Base-by-base conservation (phyloP, 2,888 invertebrate species). In the Sinohyriopsis cumingii region DNA sequence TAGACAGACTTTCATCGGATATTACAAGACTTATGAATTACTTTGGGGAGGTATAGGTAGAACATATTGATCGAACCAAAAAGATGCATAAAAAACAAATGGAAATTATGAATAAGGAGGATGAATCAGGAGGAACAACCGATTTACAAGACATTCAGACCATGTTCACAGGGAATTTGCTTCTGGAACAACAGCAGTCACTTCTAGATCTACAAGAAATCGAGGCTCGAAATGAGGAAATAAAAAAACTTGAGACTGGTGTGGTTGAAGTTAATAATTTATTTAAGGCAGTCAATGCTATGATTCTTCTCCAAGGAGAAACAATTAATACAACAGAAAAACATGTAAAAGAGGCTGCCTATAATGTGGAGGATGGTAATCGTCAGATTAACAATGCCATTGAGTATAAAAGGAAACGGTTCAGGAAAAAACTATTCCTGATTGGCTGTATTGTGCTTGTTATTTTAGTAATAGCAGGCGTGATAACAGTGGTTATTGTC, bases 251-350 rank as follows among this genome's bases (percentile, higher is more conserved):
- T 33, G 86, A 86, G 76, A 78, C 79, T 62, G 82, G 82, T 71
- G 81, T 86, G 9, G 68, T 81, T 20, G 79, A 84, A 68, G 86
- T 86, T 5, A 84, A 86, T 70, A 66, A 72, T 22, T 67, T 86
- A 45, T 86, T 85, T 67, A 83, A 82, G 59, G 86, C 84, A 53
- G 76, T 86, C 61, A 83, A 83, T 72, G 73, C 80, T 20, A 61
- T 86, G 55, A 80, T 86, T 24, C 71, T 79, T 55, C 79, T 77
- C 55, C 86, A 86, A 73, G 85, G 86, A n/a, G 85, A 85, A 71
- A 80, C 72, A 55, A 67, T 86, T 64, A 78, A 81, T 65, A 82
- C 72, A n/a, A 84, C 85, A 60, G 85, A 85, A 66, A 67, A 69
- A 54, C 77, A 81, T 57, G 73, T 85, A 12, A 72, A 77, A 18